A percentile compares a stretch with the other conserved stretches of the same genome.
These are phyloP conservation scores for Sebastes minor DNA, from an alignment of 2,797 vertebrate species.

Conservation along the genomic window DNA sequence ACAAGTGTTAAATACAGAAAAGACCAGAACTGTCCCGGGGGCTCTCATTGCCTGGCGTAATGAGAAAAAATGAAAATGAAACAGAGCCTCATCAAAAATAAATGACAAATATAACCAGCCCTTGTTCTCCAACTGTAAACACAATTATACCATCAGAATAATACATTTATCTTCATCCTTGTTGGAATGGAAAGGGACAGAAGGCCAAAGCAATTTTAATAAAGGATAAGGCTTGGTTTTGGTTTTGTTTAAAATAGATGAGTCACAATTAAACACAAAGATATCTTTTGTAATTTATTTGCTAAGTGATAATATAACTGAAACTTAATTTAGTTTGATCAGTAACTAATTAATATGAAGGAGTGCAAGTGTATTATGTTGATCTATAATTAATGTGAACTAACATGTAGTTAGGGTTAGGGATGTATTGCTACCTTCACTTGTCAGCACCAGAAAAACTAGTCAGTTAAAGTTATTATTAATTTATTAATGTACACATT, in stretches of 20 bases:
- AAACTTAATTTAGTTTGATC: background rate
- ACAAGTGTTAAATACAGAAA: slow-evolving; percentile 7
- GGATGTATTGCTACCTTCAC: background rate
- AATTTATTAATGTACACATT: background rate
- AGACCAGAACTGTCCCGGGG: slow-evolving; percentile 25
- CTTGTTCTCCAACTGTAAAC: slow-evolving; percentile 43
- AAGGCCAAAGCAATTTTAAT: background rate
- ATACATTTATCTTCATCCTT: slow-evolving; percentile 24
- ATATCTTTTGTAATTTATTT: background rate
- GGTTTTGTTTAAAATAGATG: background rate
- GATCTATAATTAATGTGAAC: background rate
- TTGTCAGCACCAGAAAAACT: background rate
- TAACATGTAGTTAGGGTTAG: background rate
- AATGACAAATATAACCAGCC: slow-evolving; percentile 31
- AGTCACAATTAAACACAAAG: background rate
- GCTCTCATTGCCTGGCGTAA: slow-evolving; percentile 23
- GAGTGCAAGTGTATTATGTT: background rate
- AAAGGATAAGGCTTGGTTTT: background rate
- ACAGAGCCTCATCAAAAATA: slow-evolving; percentile 44
- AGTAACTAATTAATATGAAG: background rate
- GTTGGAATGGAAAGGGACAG: background rate
- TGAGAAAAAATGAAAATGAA: slow-evolving; percentile 51
- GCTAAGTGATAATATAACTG: background rate
- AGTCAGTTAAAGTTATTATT: background rate
- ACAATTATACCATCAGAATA: slow-evolving; percentile 18